Conservation (phyloP, 1,140 invertebrate species). For the Nautilus pompilius region DNA sequence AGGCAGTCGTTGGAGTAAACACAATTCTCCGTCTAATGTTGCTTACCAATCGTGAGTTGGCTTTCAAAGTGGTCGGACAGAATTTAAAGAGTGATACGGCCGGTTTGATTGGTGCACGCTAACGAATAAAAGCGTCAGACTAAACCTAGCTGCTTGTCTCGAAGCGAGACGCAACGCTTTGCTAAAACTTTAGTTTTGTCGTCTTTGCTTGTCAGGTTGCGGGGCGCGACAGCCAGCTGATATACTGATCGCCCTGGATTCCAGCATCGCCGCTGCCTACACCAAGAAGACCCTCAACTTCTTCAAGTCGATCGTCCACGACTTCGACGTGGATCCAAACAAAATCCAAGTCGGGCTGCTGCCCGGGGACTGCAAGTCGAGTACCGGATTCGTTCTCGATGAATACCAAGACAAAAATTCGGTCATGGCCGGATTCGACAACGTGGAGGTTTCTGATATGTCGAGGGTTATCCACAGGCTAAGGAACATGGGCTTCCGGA, state of each 20-base stretch:
- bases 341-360: slow-evolving; percentile 38
- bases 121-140: no score
- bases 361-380: slow-evolving; percentile 20
- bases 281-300: slow-evolving; percentile 33
- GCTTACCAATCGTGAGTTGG: no score
- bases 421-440: slow-evolving; percentile 13
- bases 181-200: not conserved
- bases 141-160: no score
- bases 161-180: not conserved
- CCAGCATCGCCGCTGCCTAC: slow-evolving; percentile 33
- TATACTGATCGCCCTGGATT: slow-evolving; percentile 43
- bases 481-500: slow-evolving; percentile 22
- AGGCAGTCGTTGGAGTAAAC: no score
- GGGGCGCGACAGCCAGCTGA: slow-evolving; percentile 39
- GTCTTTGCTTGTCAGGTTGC: slow-evolving; percentile 25
- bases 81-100: no score
- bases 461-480: slow-evolving; percentile 26
- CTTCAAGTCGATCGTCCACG: slow-evolving; percentile 25
- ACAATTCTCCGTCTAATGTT: no score
- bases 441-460: slow-evolving; percentile 23
- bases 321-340: slow-evolving; percentile 29
- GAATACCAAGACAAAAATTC: slow-evolving; percentile 13
- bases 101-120: no score
- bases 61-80: no score
- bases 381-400: slow-evolving; percentile 22